phyloP scores from a whole-genome alignment of 2,888 invertebrate species.

The Dione vanillae region DNA sequence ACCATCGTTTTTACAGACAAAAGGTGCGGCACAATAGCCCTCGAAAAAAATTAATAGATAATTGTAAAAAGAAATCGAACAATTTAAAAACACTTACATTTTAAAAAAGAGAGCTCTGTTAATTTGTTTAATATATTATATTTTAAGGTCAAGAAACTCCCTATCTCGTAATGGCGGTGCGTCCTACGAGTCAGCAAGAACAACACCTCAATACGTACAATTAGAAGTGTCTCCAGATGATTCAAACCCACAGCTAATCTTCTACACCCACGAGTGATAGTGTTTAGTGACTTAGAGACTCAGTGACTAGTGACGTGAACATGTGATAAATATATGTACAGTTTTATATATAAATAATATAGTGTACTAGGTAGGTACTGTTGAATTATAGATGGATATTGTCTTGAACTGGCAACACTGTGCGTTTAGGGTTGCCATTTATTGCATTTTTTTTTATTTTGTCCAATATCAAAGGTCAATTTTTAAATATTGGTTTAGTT shows the following conservation, averaged over 20 bases:
- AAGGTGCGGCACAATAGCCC: no score
- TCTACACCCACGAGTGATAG: conserved; percentile 89
- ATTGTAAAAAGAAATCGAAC: no score
- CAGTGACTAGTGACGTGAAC: conserved; percentile 20
- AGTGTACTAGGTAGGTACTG: conserved; percentile 28
- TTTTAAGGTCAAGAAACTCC: conserved; percentile 80
- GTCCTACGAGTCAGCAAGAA: conserved; percentile 77
- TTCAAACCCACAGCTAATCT: conserved; percentile 92
- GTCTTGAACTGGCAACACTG: conserved; percentile 18
- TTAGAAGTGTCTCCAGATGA: conserved; percentile 80
- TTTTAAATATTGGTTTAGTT: neutral
- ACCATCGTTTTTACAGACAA: no score
- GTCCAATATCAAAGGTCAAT: conserved; percentile 1
- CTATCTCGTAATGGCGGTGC: conserved; percentile 72
- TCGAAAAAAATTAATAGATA: no score
- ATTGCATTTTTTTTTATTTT: neutral
- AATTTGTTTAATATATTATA: neutral
- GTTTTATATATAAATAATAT: conserved; percentile 27
- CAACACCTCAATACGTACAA: conserved; percentile 78
- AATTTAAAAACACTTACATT: no score
- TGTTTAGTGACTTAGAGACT: conserved; percentile 25
- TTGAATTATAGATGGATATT: neutral
- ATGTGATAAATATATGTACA: conserved; percentile 30
- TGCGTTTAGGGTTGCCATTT: conserved; percentile 6
- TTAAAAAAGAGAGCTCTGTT: no score